Evolutionary conservation across 1,140 invertebrate genomes (phyloP), one percentile per base, ranked within the genome.

Genomic region (Sipha flava): DNA sequence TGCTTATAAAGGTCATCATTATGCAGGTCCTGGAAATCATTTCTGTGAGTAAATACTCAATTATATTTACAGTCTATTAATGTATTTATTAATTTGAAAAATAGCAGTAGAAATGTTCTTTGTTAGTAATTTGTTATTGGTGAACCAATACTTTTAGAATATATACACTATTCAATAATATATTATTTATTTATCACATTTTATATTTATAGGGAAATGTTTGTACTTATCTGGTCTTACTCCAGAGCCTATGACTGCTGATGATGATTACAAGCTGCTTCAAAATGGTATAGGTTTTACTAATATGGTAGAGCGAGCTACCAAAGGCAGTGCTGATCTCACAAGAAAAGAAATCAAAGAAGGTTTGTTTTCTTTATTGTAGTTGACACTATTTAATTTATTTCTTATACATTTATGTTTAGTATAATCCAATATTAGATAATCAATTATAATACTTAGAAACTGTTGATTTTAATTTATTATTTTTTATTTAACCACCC

Each of bases 11-110:
- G 96, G 96, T 10, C 96, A 98, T 87, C 96, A 98, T 86, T 98
- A 98, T 88, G 96, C 96, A 62, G 97, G 97, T 70, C 96, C 96
- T 77, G 96, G 96, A 43, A 98, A 99, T 88, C 97, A 99, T 88
- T 98, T 98, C 87, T 99, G 97, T 92, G 87, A 91, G 90, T 89
- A n/a, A n/a, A n/a, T n/a, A n/a, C n/a, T n/a, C n/a, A n/a, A n/a
- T n/a, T n/a, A n/a, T n/a, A n/a, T n/a, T n/a, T n/a, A n/a, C n/a
- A n/a, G n/a, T n/a, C n/a, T n/a, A n/a, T n/a, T n/a, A n/a, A n/a
- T n/a, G n/a, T n/a, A n/a, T n/a, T n/a, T n/a, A n/a, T n/a, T n/a
- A n/a, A n/a, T n/a, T n/a, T n/a, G n/a, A n/a, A n/a, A n/a, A n/a
- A n/a, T n/a, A n/a, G n/a, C n/a, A n/a, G n/a, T n/a, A n/a, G n/a